phyloP scores from a whole-genome alignment of 2,797 vertebrate genomes.

The Balearica regulorum region DNA sequence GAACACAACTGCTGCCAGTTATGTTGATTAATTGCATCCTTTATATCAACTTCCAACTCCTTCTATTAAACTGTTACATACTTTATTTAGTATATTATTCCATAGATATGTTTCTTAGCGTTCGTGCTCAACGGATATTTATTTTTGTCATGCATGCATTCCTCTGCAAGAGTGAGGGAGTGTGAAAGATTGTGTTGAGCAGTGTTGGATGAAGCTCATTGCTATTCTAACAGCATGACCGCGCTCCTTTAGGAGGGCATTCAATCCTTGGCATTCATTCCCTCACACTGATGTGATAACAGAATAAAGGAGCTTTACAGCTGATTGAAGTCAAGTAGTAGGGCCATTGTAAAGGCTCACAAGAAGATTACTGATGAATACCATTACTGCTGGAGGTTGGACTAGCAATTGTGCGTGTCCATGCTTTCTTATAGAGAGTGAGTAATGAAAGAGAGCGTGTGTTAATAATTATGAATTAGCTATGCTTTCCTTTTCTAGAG shows the following conservation, averaged over 20 bases:
- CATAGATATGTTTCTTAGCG: neutral
- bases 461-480: conserved; percentile 28
- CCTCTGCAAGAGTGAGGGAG: neutral
- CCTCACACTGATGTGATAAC: conserved; percentile 62
- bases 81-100: neutral
- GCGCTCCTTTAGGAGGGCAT: conserved; percentile 41
- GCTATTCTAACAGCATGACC: conserved; percentile 45
- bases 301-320: conserved; percentile 70
- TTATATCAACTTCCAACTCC: neutral
- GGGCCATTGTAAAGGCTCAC: conserved; percentile 51
- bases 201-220: conserved; percentile 41
- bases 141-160: conserved; percentile 22
- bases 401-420: conserved; percentile 42
- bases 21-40: neutral
- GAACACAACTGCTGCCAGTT: neutral
- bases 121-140: neutral
- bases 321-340: conserved; percentile 72
- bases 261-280: conserved; percentile 66
- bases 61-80: neutral
- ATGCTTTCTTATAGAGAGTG: neutral
- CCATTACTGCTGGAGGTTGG: conserved; percentile 45
- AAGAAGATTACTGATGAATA: conserved; percentile 64
- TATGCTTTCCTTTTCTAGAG: neutral
- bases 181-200: conserved; percentile 5
- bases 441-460: neutral